A percentile compares a stretch with the other conserved stretches of the same genome.
Conservation (phyloP, 2,797 vertebrate genomes). For the Cyclopterus lumpus region DNA sequence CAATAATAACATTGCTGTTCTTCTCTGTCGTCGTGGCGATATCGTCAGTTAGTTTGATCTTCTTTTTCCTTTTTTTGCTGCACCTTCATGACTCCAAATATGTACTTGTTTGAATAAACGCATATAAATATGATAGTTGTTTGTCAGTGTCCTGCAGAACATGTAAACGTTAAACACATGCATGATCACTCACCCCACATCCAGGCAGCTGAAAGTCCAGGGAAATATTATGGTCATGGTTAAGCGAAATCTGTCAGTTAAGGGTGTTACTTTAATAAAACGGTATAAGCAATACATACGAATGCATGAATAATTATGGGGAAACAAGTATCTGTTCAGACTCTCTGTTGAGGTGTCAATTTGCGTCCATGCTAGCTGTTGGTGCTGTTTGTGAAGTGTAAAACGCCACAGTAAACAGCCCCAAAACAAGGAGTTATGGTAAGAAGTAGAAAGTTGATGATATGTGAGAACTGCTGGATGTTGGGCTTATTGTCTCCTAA, state of each 20-base stretch:
- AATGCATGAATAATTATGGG: not conserved
- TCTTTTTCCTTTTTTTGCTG: not conserved
- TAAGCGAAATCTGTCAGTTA: not conserved
- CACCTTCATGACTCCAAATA: not conserved
- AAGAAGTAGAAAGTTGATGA: not conserved
- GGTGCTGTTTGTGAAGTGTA: not conserved
- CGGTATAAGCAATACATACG: not conserved
- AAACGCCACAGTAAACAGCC: not conserved
- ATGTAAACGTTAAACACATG: not conserved
- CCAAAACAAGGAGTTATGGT: not conserved
- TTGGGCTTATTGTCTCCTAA: not conserved
- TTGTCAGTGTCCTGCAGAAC: not conserved
- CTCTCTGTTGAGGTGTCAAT: constrained; percentile 34
- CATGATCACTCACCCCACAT: not conserved
- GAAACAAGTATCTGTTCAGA: not conserved
- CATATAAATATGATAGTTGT: not conserved
- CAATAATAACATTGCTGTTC: too few species aligned
- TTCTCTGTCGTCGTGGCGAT: not conserved
- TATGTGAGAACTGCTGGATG: not conserved
- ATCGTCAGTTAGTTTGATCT: not conserved
- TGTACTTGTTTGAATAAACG: too few species aligned
- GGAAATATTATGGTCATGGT: not conserved
- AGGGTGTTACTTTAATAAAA: not conserved
- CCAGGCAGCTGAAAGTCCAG: not conserved
- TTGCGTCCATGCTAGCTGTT: too few species aligned